Evolutionary conservation across 2,888 invertebrate genomes (phyloP), one percentile per base, ranked within the genome.

Genomic region (Nomada lathburiana): DNA sequence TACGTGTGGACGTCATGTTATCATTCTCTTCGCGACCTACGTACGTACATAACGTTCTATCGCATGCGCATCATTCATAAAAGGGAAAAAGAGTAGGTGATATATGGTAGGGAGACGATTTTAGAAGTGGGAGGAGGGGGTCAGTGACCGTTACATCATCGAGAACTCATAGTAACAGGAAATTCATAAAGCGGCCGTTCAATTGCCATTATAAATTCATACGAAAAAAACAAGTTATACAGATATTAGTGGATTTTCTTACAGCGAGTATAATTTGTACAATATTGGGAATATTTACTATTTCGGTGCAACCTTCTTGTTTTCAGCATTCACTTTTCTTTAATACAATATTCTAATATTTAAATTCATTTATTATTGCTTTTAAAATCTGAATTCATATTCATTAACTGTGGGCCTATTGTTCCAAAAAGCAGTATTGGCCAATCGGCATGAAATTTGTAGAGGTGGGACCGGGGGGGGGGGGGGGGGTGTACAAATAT

Each of bases 81-180:
- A 86, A 86, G 80, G 83, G 75, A 83, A 84, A 82, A 81, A 79
- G 84, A 85, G 82, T 85, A 85, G 83, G 83, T 80, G 85, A 82
- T 72, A 74, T 64, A 82, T 80, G 81, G 77, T 75, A 78, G 65
- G 81, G 83, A 85, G 78, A 82, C 78, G 88, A 86, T 76, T 86
- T 83, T 79, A 78, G 73, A 89, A 84, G 89, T 88, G 90, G 89
- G 85, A 89, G 89, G 88, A 89, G 90, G 92, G 92, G 93, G 92
- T 93, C 93, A 92, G 83, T 92, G 93, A 93, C 93, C 93, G 93
- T 93, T 93, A 93, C 92, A 92, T 93, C 93, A 93, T 92, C 92
- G 86, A 84, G 90, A 89, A 85, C 86, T 86, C 88, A 88, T 87
- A 88, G 86, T 86, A 86, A 87, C 89, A 89, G 80, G 74, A 88